A percentile compares a stretch with the other conserved stretches of the same genome.
Evolutionary conservation across 2,797 vertebrate genomes (phyloP).

Genomic region (Phrynocephalus vlangalii): DNA sequence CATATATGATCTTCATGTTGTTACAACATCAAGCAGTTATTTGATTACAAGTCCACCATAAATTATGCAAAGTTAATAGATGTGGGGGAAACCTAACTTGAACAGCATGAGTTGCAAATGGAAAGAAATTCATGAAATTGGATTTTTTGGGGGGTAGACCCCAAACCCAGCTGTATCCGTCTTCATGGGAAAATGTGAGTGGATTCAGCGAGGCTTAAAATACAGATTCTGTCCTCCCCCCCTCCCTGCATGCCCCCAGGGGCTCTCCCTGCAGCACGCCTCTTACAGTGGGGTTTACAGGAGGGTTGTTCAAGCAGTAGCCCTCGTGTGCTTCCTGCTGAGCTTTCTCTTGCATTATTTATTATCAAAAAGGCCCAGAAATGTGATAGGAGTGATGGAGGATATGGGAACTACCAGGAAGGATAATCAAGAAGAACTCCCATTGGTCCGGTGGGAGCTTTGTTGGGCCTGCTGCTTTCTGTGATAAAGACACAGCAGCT

Average conservation of each 20-base stretch:
- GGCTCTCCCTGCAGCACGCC: conserved; percentile 12
- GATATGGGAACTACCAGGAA: conserved; percentile 65
- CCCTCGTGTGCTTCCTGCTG: conserved; percentile 49
- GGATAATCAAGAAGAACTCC: conserved; percentile 76
- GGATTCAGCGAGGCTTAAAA: fast-evolving
- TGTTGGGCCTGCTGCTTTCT: conserved; percentile 74
- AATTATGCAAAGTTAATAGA: not conserved
- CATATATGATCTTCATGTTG: not conserved
- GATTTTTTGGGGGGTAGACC: not conserved
- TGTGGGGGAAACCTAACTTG: not conserved
- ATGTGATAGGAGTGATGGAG: conserved; percentile 75
- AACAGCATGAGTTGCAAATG: fast-evolving
- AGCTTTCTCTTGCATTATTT: conserved; percentile 64
- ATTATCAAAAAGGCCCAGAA: conserved; percentile 75
- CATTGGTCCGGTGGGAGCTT: conserved; percentile 71
- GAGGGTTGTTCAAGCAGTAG: conserved; percentile 54
- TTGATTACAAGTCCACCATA: not conserved
- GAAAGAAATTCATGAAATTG: conserved; percentile 1
- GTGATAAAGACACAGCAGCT: conserved; percentile 73
- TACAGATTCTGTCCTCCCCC: fast-evolving
- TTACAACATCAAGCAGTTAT: too few species aligned
- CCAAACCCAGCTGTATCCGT: not conserved
- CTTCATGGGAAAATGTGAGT: not conserved
- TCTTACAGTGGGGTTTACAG: conserved; percentile 50
- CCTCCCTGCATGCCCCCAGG: not conserved